These are phyloP conservation scores for Siderastrea radians DNA, from an alignment of 92 coral and sea anemone genomes.

Conservation along the genomic window DNA sequence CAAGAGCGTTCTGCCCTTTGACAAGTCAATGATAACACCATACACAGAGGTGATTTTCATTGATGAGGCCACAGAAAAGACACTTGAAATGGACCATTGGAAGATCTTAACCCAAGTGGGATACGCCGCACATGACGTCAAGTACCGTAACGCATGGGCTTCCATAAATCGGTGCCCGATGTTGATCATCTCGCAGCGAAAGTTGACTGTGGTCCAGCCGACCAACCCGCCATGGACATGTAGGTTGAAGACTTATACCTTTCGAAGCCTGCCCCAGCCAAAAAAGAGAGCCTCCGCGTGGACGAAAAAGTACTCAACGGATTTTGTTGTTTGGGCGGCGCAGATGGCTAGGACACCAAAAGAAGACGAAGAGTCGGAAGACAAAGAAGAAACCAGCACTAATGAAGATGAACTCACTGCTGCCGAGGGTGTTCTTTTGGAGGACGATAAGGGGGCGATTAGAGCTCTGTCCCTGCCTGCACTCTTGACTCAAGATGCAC, in stretches of 20 bases:
- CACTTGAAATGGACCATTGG: background rate
- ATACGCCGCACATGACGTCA: background rate
- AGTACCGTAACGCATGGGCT: background rate
- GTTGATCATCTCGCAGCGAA: background rate
- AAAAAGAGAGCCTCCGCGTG: conserved; percentile 34
- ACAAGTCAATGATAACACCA: background rate
- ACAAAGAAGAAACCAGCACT: no score
- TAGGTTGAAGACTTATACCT: conserved; percentile 4
- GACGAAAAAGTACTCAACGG: conserved; percentile 22
- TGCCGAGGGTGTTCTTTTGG: no score
- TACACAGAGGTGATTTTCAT: background rate
- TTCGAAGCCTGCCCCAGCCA: conserved; percentile 33
- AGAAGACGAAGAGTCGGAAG: conserved; percentile 25
- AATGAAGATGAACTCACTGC: no score
- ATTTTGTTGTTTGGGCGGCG: conserved; percentile 27
- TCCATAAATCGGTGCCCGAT: background rate
- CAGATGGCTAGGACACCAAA: conserved; percentile 25
- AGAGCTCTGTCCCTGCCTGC: no score
- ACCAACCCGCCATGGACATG: conserved; percentile 12
- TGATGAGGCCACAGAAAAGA: background rate
- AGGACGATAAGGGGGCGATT: no score
- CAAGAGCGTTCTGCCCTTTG: conserved; percentile 26
- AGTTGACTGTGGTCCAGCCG: background rate
- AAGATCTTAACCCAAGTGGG: background rate
- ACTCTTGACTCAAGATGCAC: no score